A percentile compares a stretch with the other conserved stretches of the same genome.
Evolutionary conservation across 1,140 invertebrate genomes (phyloP).

Genomic region (Galendromus occidentalis): DNA sequence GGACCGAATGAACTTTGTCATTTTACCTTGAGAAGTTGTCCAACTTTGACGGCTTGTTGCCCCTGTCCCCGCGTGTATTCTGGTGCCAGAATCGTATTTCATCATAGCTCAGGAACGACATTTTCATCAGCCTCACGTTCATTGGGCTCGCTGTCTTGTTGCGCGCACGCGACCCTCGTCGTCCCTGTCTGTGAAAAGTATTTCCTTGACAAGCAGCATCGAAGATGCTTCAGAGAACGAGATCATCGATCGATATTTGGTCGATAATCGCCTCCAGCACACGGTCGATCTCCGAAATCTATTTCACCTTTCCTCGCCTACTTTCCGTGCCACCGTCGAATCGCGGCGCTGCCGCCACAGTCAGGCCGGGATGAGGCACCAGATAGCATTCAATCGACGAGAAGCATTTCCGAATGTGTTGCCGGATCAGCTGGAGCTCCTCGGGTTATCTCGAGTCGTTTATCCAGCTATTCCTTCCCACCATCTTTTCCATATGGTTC

Average conservation of each 20-base stretch:
- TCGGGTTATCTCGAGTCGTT: conserved; percentile 72
- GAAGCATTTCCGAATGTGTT: conserved; percentile 86
- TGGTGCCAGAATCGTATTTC: too few relatives aligned
- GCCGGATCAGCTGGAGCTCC: conserved; percentile 74
- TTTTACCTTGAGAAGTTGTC: too few relatives aligned
- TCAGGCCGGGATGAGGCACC: conserved; percentile 91
- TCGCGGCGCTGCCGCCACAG: conserved; percentile 80
- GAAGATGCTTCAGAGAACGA: not conserved
- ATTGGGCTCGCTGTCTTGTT: too few relatives aligned
- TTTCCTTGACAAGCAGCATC: not conserved
- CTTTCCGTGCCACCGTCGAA: conserved; percentile 64
- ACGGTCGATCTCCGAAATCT: too few relatives aligned
- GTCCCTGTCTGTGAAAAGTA: conserved; percentile 44
- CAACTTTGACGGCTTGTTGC: too few relatives aligned
- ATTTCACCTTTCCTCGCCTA: too few relatives aligned
- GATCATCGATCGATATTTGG: conserved; percentile 15
- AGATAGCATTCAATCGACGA: conserved; percentile 84
- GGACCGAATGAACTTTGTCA: too few relatives aligned
- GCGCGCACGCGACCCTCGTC: too few relatives aligned
- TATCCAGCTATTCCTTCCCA: conserved; percentile 59
- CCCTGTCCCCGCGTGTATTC: too few relatives aligned
- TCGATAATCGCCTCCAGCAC: too few relatives aligned
- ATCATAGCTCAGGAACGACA: conserved; percentile 69
- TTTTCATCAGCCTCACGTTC: too few relatives aligned
- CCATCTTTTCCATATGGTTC: conserved; percentile 73